A percentile compares a stretch with the other conserved stretches of the same genome.
These are phyloP conservation scores for Distichodus sexfasciatus DNA, from an alignment of 2,797 vertebrate species.

Conservation along the genomic window DNA sequence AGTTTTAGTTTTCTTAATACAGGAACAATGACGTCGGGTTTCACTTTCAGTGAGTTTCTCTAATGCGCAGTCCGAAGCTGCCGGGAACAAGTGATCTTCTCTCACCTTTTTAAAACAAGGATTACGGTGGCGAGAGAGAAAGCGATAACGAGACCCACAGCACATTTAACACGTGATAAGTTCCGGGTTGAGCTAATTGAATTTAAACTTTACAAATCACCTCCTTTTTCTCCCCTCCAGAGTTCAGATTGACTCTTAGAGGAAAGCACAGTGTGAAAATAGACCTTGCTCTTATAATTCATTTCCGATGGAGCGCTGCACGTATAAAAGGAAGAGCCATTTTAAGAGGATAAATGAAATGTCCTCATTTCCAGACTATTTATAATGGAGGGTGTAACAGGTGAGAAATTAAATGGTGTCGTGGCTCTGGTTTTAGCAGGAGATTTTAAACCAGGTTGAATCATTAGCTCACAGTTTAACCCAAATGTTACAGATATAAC, in stretches of 20 bases:
- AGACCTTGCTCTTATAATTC: conserved; percentile 45
- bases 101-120: no score
- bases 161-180: neutral
- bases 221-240: neutral
- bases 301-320: conserved; percentile 43
- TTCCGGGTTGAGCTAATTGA: conserved; percentile 15
- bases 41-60: no score
- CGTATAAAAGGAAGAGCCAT: conserved; percentile 45
- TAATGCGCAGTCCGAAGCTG: no score
- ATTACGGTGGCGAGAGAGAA: no score
- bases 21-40: no score
- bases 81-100: no score
- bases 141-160: neutral
- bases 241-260: conserved; percentile 31
- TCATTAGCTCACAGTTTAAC: no score
- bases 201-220: conserved; percentile 22
- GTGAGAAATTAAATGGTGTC: conserved; percentile 39
- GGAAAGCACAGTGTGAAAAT: conserved; percentile 42
- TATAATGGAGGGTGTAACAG: conserved; percentile 47
- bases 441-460: conserved; percentile 43
- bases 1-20: no score
- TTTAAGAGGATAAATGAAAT: conserved; percentile 44
- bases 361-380: conserved; percentile 53
- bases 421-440: conserved; percentile 39
- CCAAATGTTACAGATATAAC: no score